Evolutionary conservation across 2,888 invertebrate species (phyloP), one percentile per base, ranked within the genome.

Genomic region (Branchipolynoe longqiensis): DNA sequence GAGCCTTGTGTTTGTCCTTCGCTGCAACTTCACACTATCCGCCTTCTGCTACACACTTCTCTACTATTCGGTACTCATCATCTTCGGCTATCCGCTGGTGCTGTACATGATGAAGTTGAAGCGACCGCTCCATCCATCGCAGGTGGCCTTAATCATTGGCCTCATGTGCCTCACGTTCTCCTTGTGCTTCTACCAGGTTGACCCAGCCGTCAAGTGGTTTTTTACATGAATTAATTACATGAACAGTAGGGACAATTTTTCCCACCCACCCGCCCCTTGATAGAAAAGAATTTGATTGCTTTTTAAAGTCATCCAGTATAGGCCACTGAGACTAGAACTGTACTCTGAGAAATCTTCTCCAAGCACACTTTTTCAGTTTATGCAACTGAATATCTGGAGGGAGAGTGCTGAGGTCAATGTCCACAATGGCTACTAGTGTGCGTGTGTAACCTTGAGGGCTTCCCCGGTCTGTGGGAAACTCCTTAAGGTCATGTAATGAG

Each of bases 41-140:
- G 62, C 62, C 4, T 31, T 62, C 31, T 62, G 62, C 62, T 62
- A 62, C 25, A 62, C 62, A 14, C 62, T 62, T 12, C 62, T 62
- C 18, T 62, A 62, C 62, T 62, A 62, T 31, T 31, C 28, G 25
- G 62, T 62, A 12, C 62, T 62, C 25, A 62, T 62, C 62, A 62
- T 62, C 25, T n/a, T 62, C 31, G 62, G 62, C 28, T 62, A 62
- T 25, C 62, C 62, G 25, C 62, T 62, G 62, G 31, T 31, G 14
- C 31, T 62, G 28, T n/a, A 14, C 31, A 62, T 62, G 62, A 25
- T 25, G 1, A 62, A 25, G 31, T 31, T 31, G 3, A 62, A 28
- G 12, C 62, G n/a, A n/a, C n/a, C n/a, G n/a, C n/a, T n/a, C n/a
- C n/a, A n/a, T n/a, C n/a, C n/a, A n/a, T n/a, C n/a, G n/a, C n/a